Base-by-base conservation (phyloP, 2,797 vertebrate species). In the Leptatherina wallacei region DNA sequence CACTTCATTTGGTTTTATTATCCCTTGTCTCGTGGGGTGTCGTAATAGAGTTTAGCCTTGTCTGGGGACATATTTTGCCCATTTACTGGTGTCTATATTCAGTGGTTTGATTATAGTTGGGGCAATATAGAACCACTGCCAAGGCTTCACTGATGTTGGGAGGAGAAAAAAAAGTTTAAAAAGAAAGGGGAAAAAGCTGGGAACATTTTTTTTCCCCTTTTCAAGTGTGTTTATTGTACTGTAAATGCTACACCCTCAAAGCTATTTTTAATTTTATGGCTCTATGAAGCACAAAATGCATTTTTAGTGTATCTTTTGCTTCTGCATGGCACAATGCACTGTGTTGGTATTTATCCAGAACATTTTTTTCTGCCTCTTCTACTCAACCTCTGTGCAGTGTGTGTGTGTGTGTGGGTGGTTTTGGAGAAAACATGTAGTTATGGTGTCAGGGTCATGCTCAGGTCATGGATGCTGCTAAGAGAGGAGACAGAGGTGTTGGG, bases 1-100 rank as follows among this genome's bases (percentile, higher is more conserved):
- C 88, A 90, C 89, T 92, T 92, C 77, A 88, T 91, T 89, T 91
- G 75, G 60, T 88, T 93, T 93, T 92, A 92, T 73, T 72, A 64
- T 64, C 47, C 24, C 61, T 60, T 83, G 77, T 91, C 90, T 89
- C 84, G 7, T 61, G 83, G 88, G 83, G 77, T 82, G 84, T 83
- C 68, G 66, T 78, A 83, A 80, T 78, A 24, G 69, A 82, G 82
- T 78, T 92, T 89, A 90, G 65, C 79, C 77, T 64, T 70, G 73
- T 85, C 81, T 83, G 68, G 81, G 77, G 84, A 80, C 74, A 71
- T 80, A 75, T 75, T 88, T 82, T 77, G 69, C 73, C 77, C 78
- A 76, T 86, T 87, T 83, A 81, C 82, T 85, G 73, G 88, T 76
- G 81, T 82, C 80, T 90, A 66, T 75, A 85, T 82, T 85, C 80